These are phyloP conservation scores for Echiichthys vipera DNA, from an alignment of 2,797 vertebrate genomes.

Conservation along the genomic window DNA sequence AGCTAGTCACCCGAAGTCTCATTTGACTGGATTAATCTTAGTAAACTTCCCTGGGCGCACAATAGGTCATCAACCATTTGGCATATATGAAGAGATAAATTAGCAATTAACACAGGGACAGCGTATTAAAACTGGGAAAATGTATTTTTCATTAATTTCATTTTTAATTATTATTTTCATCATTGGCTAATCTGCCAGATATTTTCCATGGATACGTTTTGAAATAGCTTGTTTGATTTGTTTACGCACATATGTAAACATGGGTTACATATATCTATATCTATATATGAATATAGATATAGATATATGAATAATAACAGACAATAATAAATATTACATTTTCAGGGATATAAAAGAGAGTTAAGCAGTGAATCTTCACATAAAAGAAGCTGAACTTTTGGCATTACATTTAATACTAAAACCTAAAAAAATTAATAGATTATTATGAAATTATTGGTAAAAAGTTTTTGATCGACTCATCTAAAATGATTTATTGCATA, in stretches of 20 bases:
- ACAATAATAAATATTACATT: not conserved
- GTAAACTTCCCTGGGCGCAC: no score
- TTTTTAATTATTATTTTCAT: not conserved
- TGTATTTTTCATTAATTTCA: no score
- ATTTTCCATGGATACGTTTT: conserved; percentile 2
- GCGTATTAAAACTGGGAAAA: no score
- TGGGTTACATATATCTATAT: no score
- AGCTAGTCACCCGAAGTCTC: no score
- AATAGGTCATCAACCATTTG: no score
- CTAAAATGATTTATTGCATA: not conserved
- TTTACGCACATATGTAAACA: no score
- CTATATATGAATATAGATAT: no score
- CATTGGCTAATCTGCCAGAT: not conserved
- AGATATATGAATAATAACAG: no score
- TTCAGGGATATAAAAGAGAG: not conserved
- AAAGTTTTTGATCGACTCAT: not conserved
- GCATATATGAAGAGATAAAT: no score
- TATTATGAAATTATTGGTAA: not conserved
- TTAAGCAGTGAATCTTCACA: not conserved
- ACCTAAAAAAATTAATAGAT: not conserved
- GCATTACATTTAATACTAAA: not conserved
- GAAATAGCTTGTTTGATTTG: not conserved
- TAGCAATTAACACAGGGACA: no score
- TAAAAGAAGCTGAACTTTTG: not conserved
- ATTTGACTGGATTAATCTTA: no score